Conservation (phyloP, 92 coral and sea anemone genomes). For the Siderastrea siderea region DNA sequence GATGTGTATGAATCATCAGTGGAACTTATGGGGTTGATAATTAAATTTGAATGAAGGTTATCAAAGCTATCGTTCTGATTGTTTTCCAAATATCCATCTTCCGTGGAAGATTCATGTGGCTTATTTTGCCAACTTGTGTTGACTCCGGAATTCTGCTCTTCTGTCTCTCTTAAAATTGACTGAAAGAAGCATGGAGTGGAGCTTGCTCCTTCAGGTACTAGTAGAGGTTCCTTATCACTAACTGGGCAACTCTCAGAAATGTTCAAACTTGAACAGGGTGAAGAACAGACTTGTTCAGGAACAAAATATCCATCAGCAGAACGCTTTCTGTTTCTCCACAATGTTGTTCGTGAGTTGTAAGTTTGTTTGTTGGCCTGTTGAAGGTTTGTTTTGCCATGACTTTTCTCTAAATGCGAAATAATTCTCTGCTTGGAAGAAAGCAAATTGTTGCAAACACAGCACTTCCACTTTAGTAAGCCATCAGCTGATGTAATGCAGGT, state of each 20-base stretch:
- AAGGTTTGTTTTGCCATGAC: conserved; percentile 15
- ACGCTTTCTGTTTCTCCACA: conserved; percentile 50
- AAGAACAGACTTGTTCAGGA: neutral
- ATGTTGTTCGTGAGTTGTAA: conserved; percentile 23
- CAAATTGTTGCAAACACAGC: conserved; percentile 22
- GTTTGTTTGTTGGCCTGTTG: conserved; percentile 16
- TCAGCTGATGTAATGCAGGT: conserved; percentile 5
- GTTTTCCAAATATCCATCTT: too few species aligned
- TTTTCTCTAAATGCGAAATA: conserved; percentile 25
- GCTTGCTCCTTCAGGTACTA: neutral
- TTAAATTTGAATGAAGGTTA: conserved; percentile 19
- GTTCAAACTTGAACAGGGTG: conserved; percentile 12
- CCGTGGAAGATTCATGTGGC: too few species aligned
- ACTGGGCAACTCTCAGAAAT: conserved; percentile 16
- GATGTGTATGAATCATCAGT: conserved; percentile 18
- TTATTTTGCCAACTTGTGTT: too few species aligned
- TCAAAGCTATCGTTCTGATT: neutral
- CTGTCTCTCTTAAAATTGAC: conserved; percentile 6
- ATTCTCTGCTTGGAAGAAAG: conserved; percentile 46
- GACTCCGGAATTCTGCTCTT: neutral
- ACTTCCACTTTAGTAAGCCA: conserved; percentile 31
- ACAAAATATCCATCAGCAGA: conserved; percentile 23
- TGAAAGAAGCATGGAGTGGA: conserved; percentile 13
- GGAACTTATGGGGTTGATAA: too few species aligned
- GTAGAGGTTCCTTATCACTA: conserved; percentile 1